Evolutionary conservation across 2,888 invertebrate species (phyloP).

Genomic region (Harpagoxenus sublaevis): DNA sequence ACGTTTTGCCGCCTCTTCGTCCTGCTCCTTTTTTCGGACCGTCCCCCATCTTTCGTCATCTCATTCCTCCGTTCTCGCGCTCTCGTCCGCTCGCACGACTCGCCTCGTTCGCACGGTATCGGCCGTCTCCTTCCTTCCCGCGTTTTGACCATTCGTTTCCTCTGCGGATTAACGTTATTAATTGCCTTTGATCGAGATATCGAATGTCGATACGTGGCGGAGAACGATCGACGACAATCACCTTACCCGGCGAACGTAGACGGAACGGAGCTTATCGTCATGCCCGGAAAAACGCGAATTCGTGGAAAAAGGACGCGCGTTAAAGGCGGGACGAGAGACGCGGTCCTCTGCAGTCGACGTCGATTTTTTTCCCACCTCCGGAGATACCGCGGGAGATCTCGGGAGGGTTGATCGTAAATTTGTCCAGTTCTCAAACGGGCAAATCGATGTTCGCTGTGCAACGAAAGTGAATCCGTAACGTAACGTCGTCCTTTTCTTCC

Average conservation of each 20-base stretch:
- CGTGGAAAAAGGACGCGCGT: constrained; percentile 17
- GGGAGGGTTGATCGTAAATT: constrained; percentile 72
- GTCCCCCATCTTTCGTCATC: constrained; percentile 24
- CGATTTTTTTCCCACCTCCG: constrained; percentile 47
- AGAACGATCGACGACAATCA: constrained; percentile 62
- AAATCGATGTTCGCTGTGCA: constrained; percentile 25
- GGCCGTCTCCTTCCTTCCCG: background rate
- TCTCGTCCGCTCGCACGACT: constrained; percentile 11
- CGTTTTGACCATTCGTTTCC: constrained; percentile 10
- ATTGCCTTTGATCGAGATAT: constrained; percentile 73
- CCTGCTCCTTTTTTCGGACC: constrained; percentile 63
- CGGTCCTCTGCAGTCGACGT: constrained; percentile 21
- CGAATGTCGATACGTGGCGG: constrained; percentile 56
- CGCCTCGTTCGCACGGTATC: constrained; percentile 34
- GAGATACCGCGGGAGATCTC: constrained; percentile 36
- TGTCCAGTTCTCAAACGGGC: constrained; percentile 58
- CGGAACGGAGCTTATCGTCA: constrained; percentile 56
- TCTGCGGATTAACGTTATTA: constrained; percentile 67
- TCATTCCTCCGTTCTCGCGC: constrained; percentile 23
- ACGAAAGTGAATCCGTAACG: constrained; percentile 54
- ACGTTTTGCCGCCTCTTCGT: constrained; percentile 71
- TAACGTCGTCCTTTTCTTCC: constrained; percentile 59
- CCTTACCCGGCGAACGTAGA: constrained; percentile 65
- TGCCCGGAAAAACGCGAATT: constrained; percentile 59
- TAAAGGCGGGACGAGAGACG: constrained; percentile 22